Evolutionary conservation across 2,797 vertebrate genomes (phyloP).

Genomic region (Sebastolobus alascanus): DNA sequence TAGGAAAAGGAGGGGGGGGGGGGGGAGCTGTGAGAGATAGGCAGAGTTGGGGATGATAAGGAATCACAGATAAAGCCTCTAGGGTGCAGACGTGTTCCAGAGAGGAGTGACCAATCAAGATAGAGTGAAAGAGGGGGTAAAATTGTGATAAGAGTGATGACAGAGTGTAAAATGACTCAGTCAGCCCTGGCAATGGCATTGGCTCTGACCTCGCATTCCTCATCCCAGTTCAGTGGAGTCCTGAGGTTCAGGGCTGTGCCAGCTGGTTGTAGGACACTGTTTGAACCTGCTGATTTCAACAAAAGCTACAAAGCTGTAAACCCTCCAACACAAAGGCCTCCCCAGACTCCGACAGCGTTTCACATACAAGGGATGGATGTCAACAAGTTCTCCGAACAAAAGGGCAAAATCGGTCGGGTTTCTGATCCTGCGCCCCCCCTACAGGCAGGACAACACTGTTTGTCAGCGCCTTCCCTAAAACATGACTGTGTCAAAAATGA

Average conservation of each 20-base stretch:
- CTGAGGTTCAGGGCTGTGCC: slow-evolving; percentile 31
- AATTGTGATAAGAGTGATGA: slow-evolving; percentile 80
- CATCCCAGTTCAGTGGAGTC: slow-evolving; percentile 50
- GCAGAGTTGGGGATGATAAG: slow-evolving; percentile 75
- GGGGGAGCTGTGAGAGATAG: slow-evolving; percentile 54
- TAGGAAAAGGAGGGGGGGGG: slow-evolving; percentile 18
- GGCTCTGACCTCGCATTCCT: slow-evolving; percentile 67
- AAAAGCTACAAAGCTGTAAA: slow-evolving; percentile 24
- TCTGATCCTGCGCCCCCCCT: not conserved
- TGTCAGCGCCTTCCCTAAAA: not conserved
- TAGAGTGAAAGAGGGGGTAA: slow-evolving; percentile 71
- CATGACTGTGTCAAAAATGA: not conserved
- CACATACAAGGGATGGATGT: slow-evolving; percentile 15
- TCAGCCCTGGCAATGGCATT: slow-evolving; percentile 64
- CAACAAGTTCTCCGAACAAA: slow-evolving; percentile 1
- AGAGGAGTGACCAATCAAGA: slow-evolving; percentile 80
- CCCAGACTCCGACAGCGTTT: not conserved
- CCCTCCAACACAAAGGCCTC: not conserved
- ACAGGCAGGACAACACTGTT: not conserved
- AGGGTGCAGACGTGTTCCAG: slow-evolving; percentile 74
- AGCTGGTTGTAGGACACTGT: slow-evolving; percentile 29
- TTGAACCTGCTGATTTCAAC: slow-evolving; percentile 40
- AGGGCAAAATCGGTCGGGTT: not conserved
- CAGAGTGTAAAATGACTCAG: slow-evolving; percentile 78
- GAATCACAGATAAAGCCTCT: slow-evolving; percentile 78